A percentile compares a stretch with the other conserved stretches of the same genome.
Conservation (phyloP, 2,888 invertebrate genomes). For the Tenthredo notha region DNA sequence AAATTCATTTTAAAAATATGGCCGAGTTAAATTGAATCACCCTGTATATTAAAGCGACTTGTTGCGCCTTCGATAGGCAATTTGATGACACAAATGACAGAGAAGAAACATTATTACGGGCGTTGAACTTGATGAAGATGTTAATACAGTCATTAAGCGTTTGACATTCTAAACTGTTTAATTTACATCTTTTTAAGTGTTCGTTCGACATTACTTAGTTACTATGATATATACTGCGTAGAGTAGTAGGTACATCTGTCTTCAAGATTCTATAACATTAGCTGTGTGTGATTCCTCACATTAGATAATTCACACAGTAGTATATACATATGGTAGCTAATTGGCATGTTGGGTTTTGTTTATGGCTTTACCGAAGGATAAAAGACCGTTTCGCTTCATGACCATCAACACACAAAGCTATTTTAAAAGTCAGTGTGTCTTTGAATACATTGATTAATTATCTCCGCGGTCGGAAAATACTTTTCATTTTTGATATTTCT, state of each 20-base stretch:
- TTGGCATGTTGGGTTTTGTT: constrained; percentile 27
- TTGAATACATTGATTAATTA: constrained; percentile 11
- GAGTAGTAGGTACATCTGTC: neutral
- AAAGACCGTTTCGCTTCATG: constrained; percentile 23
- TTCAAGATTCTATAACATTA: neutral
- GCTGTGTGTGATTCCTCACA: neutral
- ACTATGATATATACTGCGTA: neutral
- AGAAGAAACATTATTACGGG: neutral
- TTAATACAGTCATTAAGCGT: neutral
- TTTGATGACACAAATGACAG: neutral
- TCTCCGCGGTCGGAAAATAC: neutral
- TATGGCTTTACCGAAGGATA: constrained; percentile 37
- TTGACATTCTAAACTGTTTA: constrained; percentile 3
- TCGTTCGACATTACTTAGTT: constrained; percentile 1
- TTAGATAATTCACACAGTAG: neutral
- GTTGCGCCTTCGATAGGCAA: constrained; percentile 13
- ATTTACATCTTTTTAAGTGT: constrained; percentile 10
- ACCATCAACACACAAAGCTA: neutral
- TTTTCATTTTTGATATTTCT: neutral
- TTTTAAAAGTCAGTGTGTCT: neutral
- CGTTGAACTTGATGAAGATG: neutral
- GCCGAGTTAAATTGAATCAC: neutral
- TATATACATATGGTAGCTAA: neutral
- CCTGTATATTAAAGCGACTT: neutral
- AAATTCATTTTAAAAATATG: neutral